A percentile compares a stretch with the other conserved stretches of the same genome.
Conservation (phyloP, 2,113 vertebrate species). For the Salvator merianae region DNA sequence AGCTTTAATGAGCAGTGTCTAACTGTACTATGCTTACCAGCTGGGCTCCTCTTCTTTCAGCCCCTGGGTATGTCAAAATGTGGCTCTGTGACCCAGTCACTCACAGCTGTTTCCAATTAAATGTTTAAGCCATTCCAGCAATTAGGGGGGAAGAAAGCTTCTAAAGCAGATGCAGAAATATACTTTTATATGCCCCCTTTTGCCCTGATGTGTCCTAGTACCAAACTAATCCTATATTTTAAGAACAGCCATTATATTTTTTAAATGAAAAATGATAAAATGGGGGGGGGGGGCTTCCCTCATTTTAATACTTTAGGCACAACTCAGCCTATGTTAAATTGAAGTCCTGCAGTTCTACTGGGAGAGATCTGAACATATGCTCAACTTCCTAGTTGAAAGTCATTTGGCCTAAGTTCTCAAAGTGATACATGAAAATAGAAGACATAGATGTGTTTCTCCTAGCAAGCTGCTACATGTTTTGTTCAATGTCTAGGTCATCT, state of each 20-base stretch:
- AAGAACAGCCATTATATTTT: slow-evolving; percentile 25
- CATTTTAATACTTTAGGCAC: not conserved
- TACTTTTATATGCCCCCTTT: slow-evolving; percentile 15
- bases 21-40: slow-evolving; percentile 20
- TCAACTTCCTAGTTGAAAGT: not conserved
- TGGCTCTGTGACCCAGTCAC: slow-evolving; percentile 3
- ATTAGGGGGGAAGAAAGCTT: slow-evolving; percentile 1
- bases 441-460: not conserved
- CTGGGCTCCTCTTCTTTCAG: slow-evolving; percentile 16
- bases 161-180: slow-evolving; percentile 27
- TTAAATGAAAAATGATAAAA: slow-evolving; percentile 17
- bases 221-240: slow-evolving; percentile 15
- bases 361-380: not conserved
- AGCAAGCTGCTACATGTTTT: not conserved
- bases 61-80: not conserved
- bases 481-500: not conserved
- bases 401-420: not conserved
- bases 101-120: slow-evolving; percentile 38
- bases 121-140: slow-evolving; percentile 33
- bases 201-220: slow-evolving; percentile 14
- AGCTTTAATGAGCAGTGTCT: not conserved
- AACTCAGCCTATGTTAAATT: not conserved
- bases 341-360: not conserved
- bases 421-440: not conserved
- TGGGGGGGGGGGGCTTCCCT: not conserved